Evolutionary conservation across 2,797 vertebrate species (phyloP), one percentile per base, ranked within the genome.

Genomic region (Chanos chanos): DNA sequence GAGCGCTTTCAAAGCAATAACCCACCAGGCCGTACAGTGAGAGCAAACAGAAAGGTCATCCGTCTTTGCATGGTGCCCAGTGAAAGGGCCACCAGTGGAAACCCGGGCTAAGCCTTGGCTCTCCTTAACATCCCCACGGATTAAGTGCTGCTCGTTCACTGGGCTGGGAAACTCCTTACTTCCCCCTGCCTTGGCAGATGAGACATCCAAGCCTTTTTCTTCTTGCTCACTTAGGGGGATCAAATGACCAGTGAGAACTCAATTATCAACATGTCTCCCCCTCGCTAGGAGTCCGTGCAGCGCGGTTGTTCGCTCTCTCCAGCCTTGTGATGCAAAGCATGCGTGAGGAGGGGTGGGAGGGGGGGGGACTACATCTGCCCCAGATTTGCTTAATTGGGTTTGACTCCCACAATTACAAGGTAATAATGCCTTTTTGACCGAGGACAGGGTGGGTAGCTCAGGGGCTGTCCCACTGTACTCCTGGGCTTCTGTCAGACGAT

Each of bases 181-280:
- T 50, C 43, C 39, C 34, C 56, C 41, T 7, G 36, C 48, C 16
- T 24, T 59, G 71, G 74, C 84, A 88, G 84, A 90, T 84, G 85
- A 89, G 81, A 68, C 79, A 25, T 60, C 27, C 54, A 66, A 81
- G 68, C 45, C 62, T 72, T 77, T 85, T 80, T 88, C 90, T 92
- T 93, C 87, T 90, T 92, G 90, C 88, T 91, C 91, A 94, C 83
- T 92, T 92, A 85, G 81, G 84, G 86, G 85, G 84, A 85, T 90
- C 86, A 94, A 91, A 89, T 91, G 79, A 85, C 78, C 85, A 82
- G 85, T 76, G 41, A 92, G 91, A 84, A 89, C 86, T 88, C 86
- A 90, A 92, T 94, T 86, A 92, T 86, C 78, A 82, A 83, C 86
- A 83, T 84, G 79, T 84, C 80, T 76, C 72, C 61, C 71, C 61